Percentiles rank a stretch among this genome's conserved stretches.
phyloP scores from a whole-genome alignment of 2,888 invertebrate genomes.

The Trisateles emortualis region DNA sequence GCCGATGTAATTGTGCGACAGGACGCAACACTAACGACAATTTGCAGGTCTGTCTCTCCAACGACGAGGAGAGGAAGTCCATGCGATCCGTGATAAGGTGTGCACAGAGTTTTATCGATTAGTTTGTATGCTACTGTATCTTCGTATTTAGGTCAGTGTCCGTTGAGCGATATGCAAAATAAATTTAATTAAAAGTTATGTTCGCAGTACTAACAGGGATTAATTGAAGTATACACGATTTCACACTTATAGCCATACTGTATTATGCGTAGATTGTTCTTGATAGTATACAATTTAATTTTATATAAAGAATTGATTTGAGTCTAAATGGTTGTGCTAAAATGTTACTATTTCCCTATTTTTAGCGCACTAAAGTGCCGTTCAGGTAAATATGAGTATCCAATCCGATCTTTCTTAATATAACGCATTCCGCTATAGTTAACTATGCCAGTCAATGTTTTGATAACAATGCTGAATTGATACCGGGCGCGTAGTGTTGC shows the following conservation, averaged over 20 bases:
- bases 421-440: slow-evolving; percentile 6
- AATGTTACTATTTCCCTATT: slow-evolving; percentile 75
- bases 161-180: slow-evolving; percentile 40
- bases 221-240: slow-evolving; percentile 51
- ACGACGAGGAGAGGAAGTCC: slow-evolving; percentile 84
- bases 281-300: slow-evolving; percentile 30
- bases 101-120: slow-evolving; percentile 66
- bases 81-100: slow-evolving; percentile 90
- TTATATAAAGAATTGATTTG: slow-evolving; percentile 19
- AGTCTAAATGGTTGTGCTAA: slow-evolving; percentile 44
- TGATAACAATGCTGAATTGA: slow-evolving; percentile 11
- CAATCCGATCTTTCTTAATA: slow-evolving; percentile 14
- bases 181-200: slow-evolving; percentile 56
- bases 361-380: slow-evolving; percentile 84
- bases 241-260: slow-evolving; percentile 36
- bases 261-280: slow-evolving; percentile 39
- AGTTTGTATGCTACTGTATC: slow-evolving; percentile 38
- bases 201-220: slow-evolving; percentile 43
- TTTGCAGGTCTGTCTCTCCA: slow-evolving; percentile 86
- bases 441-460: slow-evolving; percentile 8
- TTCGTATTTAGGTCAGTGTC: slow-evolving; percentile 47
- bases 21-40: slow-evolving; percentile 76
- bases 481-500: slow-evolving; percentile 2
- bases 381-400: slow-evolving; percentile 79
- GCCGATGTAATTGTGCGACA: slow-evolving; percentile 76